These are phyloP conservation scores for Henicopernis longicauda DNA, from an alignment of 2,113 vertebrate species.

Conservation along the genomic window DNA sequence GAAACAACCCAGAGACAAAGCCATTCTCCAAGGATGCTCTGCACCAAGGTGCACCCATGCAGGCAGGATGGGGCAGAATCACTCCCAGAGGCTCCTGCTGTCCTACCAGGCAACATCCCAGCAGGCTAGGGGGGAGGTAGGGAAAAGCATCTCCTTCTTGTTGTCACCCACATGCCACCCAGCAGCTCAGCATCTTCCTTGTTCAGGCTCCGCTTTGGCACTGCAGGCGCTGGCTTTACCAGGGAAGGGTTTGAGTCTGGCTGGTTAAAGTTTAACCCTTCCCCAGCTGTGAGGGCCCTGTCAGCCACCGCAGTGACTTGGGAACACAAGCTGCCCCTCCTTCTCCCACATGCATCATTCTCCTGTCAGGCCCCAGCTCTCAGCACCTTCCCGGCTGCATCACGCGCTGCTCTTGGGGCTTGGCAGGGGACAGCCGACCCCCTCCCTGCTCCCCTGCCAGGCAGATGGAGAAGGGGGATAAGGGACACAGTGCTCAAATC, in stretches of 20 bases:
- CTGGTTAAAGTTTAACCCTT: constrained; percentile 73
- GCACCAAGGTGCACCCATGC: background rate
- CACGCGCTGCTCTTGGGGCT: background rate
- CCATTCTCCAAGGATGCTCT: constrained; percentile 37
- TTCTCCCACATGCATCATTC: constrained; percentile 23
- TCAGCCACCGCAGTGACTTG: constrained; percentile 27
- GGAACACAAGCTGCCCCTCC: background rate
- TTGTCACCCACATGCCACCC: background rate
- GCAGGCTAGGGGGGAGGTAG: background rate
- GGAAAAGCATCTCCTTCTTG: background rate
- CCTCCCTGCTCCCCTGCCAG: background rate
- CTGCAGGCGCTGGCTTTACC: background rate
- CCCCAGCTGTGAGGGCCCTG: constrained; percentile 21
- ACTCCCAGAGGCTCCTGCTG: background rate
- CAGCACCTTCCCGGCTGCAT: background rate
- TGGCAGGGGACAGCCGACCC: background rate
- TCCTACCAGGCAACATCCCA: background rate
- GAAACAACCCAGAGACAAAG: constrained; percentile 59
- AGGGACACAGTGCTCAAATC: background rate
- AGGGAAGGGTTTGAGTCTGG: background rate
- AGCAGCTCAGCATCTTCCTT: background rate
- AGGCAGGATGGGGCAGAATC: background rate
- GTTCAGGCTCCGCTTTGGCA: background rate
- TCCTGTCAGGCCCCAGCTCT: background rate
- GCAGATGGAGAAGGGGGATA: background rate